A percentile compares a stretch with the other conserved stretches of the same genome.
Evolutionary conservation across 2,888 invertebrate species (phyloP).

Genomic region (Amorpha juglandis): DNA sequence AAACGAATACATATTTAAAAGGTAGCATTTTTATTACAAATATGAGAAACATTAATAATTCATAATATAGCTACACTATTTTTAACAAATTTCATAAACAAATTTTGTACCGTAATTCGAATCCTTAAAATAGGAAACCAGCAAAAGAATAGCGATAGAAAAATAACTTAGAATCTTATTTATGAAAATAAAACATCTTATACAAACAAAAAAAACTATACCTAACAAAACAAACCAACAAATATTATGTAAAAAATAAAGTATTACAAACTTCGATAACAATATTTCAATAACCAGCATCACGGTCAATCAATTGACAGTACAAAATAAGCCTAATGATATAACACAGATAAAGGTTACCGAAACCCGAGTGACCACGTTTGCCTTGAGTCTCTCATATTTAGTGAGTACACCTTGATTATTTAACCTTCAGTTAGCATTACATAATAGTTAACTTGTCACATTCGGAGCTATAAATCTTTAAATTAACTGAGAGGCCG

Average conservation of each 20-base stretch:
- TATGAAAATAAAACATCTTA: background rate
- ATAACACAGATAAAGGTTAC: slow-evolving; percentile 37
- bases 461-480: background rate
- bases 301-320: slow-evolving; percentile 16
- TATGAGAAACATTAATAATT: too few species aligned
- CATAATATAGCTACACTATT: too few species aligned
- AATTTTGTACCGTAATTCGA: too few species aligned
- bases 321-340: slow-evolving; percentile 21
- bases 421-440: slow-evolving; percentile 25
- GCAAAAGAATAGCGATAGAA: background rate
- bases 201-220: background rate
- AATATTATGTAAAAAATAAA: background rate
- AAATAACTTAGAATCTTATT: background rate
- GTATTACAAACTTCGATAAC: background rate
- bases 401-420: slow-evolving; percentile 41
- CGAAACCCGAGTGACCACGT: slow-evolving; percentile 44
- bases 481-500: background rate
- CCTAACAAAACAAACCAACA: background rate
- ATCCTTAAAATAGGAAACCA: too few species aligned
- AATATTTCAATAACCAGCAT: background rate
- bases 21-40: too few species aligned
- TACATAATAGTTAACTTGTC: slow-evolving; percentile 21
- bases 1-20: background rate
- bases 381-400: slow-evolving; percentile 45
- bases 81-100: too few species aligned